Evolutionary conservation across 2,797 vertebrate genomes (phyloP).

Genomic region (Lithobates pipiens): DNA sequence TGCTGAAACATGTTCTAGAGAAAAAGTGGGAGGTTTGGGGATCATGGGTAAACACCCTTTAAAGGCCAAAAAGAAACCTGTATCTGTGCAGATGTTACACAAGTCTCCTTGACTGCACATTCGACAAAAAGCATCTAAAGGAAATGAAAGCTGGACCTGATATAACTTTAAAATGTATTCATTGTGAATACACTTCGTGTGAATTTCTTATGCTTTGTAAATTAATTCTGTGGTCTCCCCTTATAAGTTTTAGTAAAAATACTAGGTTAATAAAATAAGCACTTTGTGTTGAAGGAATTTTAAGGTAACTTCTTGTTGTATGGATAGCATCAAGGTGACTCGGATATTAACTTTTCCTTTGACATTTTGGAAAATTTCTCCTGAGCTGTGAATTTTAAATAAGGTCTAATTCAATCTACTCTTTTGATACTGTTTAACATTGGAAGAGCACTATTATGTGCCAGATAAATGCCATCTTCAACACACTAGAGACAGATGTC

Average conservation of each 20-base stretch:
- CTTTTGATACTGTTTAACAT: slow-evolving; percentile 53
- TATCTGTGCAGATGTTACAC: too few relatives aligned
- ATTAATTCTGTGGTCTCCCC: background rate
- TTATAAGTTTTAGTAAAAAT: background rate
- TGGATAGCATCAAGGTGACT: slow-evolving; percentile 36
- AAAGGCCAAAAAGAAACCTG: too few relatives aligned
- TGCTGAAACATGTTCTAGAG: too few relatives aligned
- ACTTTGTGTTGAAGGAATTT: slow-evolving; percentile 40
- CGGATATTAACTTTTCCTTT: slow-evolving; percentile 52
- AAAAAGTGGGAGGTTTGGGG: too few relatives aligned
- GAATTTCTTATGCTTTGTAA: background rate
- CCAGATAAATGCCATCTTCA: slow-evolving; percentile 56
- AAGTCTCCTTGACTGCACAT: too few relatives aligned
- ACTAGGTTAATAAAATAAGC: slow-evolving; percentile 27
- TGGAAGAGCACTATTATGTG: slow-evolving; percentile 23
- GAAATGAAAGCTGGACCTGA: too few relatives aligned
- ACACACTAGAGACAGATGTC: slow-evolving; percentile 21
- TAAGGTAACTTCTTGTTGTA: slow-evolving; percentile 27
- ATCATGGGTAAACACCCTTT: too few relatives aligned
- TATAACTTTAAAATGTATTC: too few relatives aligned
- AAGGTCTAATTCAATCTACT: slow-evolving; percentile 50
- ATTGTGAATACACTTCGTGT: background rate
- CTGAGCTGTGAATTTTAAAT: background rate
- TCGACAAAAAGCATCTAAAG: too few relatives aligned
- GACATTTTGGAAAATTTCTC: slow-evolving; percentile 59